Conservation (phyloP, 2,113 vertebrate species). For the Gymnorhina tibicen region DNA sequence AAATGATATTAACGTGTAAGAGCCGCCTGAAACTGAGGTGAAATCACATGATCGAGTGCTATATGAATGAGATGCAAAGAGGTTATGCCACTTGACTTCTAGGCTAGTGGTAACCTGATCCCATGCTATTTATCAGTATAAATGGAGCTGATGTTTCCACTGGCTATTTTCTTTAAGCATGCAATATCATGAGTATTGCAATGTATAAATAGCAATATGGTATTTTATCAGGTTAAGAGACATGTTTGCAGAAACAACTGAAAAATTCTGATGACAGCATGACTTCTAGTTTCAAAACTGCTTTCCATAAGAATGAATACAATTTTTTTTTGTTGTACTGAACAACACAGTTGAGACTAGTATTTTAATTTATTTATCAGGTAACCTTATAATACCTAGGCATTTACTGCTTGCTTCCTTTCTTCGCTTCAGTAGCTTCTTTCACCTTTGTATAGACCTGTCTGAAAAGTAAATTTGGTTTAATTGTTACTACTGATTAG, state of each 20-base stretch:
- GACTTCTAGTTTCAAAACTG: background rate
- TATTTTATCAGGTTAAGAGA: background rate
- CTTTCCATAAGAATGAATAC: background rate
- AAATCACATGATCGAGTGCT: background rate
- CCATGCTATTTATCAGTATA: background rate
- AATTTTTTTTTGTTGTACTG: background rate
- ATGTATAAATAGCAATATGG: background rate
- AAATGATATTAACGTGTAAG: background rate
- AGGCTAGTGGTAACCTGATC: background rate
- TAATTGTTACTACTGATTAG: background rate
- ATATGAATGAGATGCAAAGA: background rate
- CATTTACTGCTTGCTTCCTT: background rate
- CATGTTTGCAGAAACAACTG: background rate
- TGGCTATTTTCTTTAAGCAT: background rate
- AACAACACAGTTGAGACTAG: background rate
- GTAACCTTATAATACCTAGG: background rate
- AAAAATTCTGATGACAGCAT: background rate
- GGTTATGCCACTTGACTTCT: background rate
- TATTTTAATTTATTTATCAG: background rate
- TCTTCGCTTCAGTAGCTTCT: background rate
- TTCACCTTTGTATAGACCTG: background rate
- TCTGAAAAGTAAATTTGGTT: background rate
- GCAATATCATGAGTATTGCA: background rate
- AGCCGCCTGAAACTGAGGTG: background rate
- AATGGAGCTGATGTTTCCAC: background rate